phyloP scores from a whole-genome alignment of 1,140 invertebrate species.

The Drosophila cardini region DNA sequence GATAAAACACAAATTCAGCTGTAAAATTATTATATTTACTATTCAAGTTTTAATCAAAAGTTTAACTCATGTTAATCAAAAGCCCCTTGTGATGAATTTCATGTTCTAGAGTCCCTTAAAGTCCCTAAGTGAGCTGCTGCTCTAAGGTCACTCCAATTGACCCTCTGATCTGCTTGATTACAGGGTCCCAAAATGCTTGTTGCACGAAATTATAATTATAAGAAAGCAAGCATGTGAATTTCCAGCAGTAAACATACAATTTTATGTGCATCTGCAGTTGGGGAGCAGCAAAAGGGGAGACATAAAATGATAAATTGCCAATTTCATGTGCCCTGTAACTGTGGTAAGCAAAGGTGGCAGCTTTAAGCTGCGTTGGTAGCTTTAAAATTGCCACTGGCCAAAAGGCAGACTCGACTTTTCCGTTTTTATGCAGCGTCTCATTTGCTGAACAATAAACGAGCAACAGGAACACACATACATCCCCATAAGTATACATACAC shows the following conservation, averaged over 20 bases:
- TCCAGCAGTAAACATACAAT: background rate
- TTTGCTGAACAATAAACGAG: conserved; percentile 40
- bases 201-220: background rate
- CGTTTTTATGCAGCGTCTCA: conserved; percentile 55
- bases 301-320: background rate
- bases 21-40: too few species aligned
- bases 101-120: too few species aligned
- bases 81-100: too few species aligned
- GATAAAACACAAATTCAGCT: too few species aligned
- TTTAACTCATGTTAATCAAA: too few species aligned
- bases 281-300: background rate
- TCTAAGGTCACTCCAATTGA: too few species aligned
- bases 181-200: too few species aligned
- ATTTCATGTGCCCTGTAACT: background rate
- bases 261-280: background rate
- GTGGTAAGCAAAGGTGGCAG: background rate
- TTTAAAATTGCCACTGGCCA: conserved; percentile 27
- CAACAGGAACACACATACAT: conserved; percentile 7
- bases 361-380: conserved; percentile 3
- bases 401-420: conserved; percentile 13
- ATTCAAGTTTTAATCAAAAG: too few species aligned
- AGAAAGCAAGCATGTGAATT: background rate
- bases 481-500: background rate
- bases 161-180: too few species aligned
- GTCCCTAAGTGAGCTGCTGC: too few species aligned